Evolutionary conservation across 2,113 vertebrate species (phyloP), one percentile per base, ranked within the genome.

Genomic region (Dendrocopos noguchii): DNA sequence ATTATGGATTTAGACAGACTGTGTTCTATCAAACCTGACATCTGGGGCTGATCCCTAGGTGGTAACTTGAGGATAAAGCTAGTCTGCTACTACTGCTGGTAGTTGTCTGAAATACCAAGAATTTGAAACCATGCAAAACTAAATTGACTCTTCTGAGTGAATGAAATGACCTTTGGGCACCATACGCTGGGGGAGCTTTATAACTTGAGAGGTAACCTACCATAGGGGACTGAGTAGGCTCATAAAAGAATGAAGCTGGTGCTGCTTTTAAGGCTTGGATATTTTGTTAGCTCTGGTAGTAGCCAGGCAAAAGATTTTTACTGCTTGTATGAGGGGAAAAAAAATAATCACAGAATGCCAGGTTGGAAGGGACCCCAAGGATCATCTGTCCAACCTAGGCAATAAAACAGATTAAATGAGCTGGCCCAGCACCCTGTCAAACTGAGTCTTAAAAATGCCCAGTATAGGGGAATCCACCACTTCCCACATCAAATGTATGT

Each of bases 1-100:
- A 93, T 76, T 92, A 95, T 44, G 72, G 75, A 92, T 92, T 85
- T 53, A 85, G 80, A 91, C 82, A 92, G 91, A 67, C 73, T 92
- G n/a, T 57, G 50, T 60, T 80, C 61, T 64, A 34, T 83, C 65
- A 85, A 72, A 87, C 64, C 73, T 39, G 93, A 86, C 80, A 85
- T 90, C 73, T 95, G 93, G 76, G 44, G 25, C 52, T 87, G 80
- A 79, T 90, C 88, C 68, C 72, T 82, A 52, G 72, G 12, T 67
- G 42, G 82, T 92, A 96, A 94, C 81, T 87, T 76, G 87, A 95
- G 68, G 65, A 91, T 91, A 63, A 93, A 85, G 44, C 70, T 65
- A 39, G 76, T 42, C 61, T 4, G 12, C 52, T 89, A 15, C 59
- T 80, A 33, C 71, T 93, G 81, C 74, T 53, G 80, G 18, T 68